These are phyloP conservation scores for Salarias fasciatus DNA, from an alignment of 2,797 vertebrate species.

Conservation along the genomic window DNA sequence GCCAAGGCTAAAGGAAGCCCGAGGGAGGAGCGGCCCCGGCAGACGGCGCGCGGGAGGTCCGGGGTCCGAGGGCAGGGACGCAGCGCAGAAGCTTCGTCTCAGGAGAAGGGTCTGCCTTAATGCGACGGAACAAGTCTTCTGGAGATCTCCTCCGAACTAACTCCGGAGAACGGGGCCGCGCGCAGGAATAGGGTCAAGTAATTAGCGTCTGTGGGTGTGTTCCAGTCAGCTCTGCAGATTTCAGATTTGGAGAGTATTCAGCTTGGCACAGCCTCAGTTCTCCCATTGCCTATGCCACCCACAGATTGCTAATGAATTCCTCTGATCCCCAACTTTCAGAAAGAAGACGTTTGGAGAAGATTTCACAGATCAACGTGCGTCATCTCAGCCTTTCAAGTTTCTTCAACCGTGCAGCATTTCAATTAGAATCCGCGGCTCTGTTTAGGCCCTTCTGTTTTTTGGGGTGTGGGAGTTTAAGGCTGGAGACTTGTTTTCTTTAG, in stretches of 20 bases:
- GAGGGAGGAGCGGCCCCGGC: conserved; percentile 48
- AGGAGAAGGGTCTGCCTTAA: conserved; percentile 44
- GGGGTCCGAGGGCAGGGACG: neutral
- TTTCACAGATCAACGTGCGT: conserved; percentile 69
- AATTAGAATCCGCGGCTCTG: conserved; percentile 61
- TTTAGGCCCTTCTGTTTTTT: conserved; percentile 25
- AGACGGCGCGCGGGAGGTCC: conserved; percentile 30
- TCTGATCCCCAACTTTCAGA: conserved; percentile 77
- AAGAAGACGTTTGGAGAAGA: conserved; percentile 72
- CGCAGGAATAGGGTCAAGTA: conserved; percentile 39
- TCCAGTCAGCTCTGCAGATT: conserved; percentile 55
- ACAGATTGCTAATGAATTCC: conserved; percentile 77
- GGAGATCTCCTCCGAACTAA: too few relatives aligned
- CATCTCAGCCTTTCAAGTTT: conserved; percentile 74
- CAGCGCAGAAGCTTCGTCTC: conserved; percentile 62
- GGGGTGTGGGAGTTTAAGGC: conserved; percentile 75
- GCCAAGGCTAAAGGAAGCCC: conserved; percentile 15
- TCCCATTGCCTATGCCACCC: conserved; percentile 67
- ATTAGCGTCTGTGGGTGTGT: conserved; percentile 53
- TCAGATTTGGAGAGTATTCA: conserved; percentile 68
- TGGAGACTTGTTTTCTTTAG: conserved; percentile 65
- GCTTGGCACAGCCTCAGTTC: conserved; percentile 61
- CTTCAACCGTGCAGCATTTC: conserved; percentile 68
- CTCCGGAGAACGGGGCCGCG: conserved; percentile 15
- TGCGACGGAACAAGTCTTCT: conserved; percentile 42